These are phyloP conservation scores for Ptychadena robeensis DNA, from an alignment of 2,797 vertebrate genomes.

Conservation along the genomic window DNA sequence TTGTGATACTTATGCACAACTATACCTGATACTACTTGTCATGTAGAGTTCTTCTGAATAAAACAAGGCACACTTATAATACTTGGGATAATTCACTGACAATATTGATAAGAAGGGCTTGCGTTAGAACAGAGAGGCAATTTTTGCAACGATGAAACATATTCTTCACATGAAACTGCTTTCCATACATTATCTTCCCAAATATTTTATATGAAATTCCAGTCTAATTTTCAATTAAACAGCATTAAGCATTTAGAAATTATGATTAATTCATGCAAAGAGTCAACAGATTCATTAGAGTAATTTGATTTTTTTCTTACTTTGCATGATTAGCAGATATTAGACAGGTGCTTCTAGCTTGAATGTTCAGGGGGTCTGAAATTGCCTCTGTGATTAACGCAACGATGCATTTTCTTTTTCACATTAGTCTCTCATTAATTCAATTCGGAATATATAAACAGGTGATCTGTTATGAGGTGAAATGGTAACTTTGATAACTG, in stretches of 20 bases:
- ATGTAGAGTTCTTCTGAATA: no score
- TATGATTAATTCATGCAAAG: slow-evolving; percentile 60
- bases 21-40: no score
- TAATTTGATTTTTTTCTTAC: slow-evolving; percentile 56
- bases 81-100: no score
- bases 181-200: slow-evolving; percentile 1
- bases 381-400: slow-evolving; percentile 18
- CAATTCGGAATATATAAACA: slow-evolving; percentile 6
- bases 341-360: slow-evolving; percentile 51
- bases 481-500: no score
- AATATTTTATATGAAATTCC: slow-evolving; percentile 5
- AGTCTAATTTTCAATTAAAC: slow-evolving; percentile 51
- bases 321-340: slow-evolving; percentile 59
- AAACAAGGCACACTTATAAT: no score
- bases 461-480: background rate
- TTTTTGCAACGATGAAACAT: no score
- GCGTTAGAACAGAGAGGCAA: no score
- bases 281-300: slow-evolving; percentile 58
- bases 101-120: no score
- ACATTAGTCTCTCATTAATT: slow-evolving; percentile 42
- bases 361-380: slow-evolving; percentile 17
- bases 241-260: slow-evolving; percentile 52
- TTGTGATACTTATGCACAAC: no score
- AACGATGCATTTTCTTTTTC: slow-evolving; percentile 43
- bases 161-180: no score